Base-by-base conservation (phyloP, 2,888 invertebrate species). In the Hypomecis atomaria region DNA sequence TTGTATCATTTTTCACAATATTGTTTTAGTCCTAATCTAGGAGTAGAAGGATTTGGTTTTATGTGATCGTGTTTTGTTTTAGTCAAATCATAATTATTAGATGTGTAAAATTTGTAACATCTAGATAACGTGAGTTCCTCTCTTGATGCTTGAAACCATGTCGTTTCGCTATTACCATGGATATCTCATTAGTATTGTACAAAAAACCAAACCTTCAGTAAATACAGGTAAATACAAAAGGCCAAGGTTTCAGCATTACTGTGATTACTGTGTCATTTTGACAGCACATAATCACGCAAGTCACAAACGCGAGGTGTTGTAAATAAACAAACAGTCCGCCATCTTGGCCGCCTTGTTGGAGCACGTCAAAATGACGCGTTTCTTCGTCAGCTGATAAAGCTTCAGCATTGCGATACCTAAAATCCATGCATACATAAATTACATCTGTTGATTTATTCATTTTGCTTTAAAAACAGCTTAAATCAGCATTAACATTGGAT, bases 321-420 rank as follows among this genome's bases (percentile, higher is more conserved):
- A 88, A 87, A 87, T 84, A 89, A 88, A 88, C 85, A 87, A 83
- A 78, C 71, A 71, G 66, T 70, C 82, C 64, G 85, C 88, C 86
- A 89, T 89, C 65, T 86, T 89, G 83, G 72, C 82, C 72, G 86
- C 89, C 90, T 90, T 90, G 71, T 85, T 90, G 77, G 78, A 72
- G 74, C 77, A 23, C 85, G 85, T 86, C 85, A 83, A 78, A 69
- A 74, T 88, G 89, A 90, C 90, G 89, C 74, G 74, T 57, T 63
- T 68, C 61, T 63, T 69, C 78, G 79, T 86, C 89, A 88, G 89
- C 85, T 88, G 89, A 87, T 87, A 23, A 23, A 23, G 23, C 23
- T 3, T 23, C 23, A 83, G 79, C 78, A 74, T 76, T 76, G 73
- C 68, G 69, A 9, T 7, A 42, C 48, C 7, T 23, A 23, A 57